These are phyloP conservation scores for Halocynthia roretzi DNA, from an alignment of 23 tunicate species.

Conservation along the genomic window DNA sequence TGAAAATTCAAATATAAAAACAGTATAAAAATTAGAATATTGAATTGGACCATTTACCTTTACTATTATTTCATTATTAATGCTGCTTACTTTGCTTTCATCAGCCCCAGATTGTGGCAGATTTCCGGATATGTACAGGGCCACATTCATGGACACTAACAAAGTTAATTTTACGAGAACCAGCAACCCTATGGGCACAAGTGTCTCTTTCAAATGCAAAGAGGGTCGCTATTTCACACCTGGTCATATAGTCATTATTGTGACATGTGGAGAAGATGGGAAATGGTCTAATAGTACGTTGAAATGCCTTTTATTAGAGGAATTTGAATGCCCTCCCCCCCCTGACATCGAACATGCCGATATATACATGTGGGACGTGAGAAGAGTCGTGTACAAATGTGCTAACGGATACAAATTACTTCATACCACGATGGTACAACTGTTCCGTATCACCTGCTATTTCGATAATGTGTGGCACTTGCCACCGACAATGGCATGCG, in stretches of 20 bases:
- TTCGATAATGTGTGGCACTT: neutral
- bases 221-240: conserved; percentile 21
- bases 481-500: too few relatives aligned
- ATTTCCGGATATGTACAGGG: too few relatives aligned
- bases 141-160: too few relatives aligned
- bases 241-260: neutral
- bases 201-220: conserved; percentile 2
- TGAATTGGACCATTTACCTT: too few relatives aligned
- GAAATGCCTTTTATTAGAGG: neutral
- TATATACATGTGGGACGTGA: neutral
- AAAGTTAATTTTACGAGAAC: too few relatives aligned
- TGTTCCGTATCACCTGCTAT: neutral
- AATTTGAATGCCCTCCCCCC: neutral
- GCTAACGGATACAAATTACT: neutral
- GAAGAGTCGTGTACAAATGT: neutral
- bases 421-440: neutral
- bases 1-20: too few relatives aligned
- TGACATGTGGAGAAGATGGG: conserved; percentile 27
- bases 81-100: too few relatives aligned
- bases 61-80: too few relatives aligned
- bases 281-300: neutral
- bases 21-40: too few relatives aligned
- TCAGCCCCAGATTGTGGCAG: too few relatives aligned
- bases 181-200: conserved; percentile 5
- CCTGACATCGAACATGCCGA: neutral